These are phyloP conservation scores for Prolemur simus DNA, from an alignment of 2,113 vertebrate species.

Conservation along the genomic window DNA sequence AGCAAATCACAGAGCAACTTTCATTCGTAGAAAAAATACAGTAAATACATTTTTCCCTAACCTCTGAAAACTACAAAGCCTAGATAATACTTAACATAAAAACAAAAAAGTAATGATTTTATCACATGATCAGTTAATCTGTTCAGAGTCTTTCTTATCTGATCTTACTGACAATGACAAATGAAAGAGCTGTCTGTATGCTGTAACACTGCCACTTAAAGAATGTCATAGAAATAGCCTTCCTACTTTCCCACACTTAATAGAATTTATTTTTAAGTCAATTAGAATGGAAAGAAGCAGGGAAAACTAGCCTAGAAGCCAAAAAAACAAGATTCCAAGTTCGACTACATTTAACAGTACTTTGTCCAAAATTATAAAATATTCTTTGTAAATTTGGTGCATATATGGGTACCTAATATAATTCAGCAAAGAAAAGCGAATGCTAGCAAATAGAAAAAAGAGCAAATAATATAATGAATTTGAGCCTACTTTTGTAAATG, in stretches of 20 bases:
- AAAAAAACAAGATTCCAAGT: background rate
- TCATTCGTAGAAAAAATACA: slow-evolving; percentile 49
- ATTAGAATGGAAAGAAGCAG: background rate
- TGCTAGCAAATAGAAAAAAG: background rate
- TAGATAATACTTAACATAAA: slow-evolving; percentile 21
- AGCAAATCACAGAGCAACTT: background rate
- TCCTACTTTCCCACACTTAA: background rate
- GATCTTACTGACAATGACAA: slow-evolving; percentile 53
- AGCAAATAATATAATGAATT: background rate
- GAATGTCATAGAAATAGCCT: background rate
- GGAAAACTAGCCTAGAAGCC: background rate
- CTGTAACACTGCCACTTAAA: slow-evolving; percentile 5
- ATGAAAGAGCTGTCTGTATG: slow-evolving; percentile 1
- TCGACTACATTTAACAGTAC: background rate
- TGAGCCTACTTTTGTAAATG: background rate
- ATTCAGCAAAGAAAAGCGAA: background rate
- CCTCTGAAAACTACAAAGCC: slow-evolving; percentile 51
- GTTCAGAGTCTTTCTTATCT: slow-evolving; percentile 64
- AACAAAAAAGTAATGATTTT: slow-evolving; percentile 57
- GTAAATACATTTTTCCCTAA: slow-evolving; percentile 16
- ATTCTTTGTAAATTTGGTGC: slow-evolving; percentile 32
- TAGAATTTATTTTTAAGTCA: background rate
- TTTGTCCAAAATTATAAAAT: slow-evolving; percentile 29
- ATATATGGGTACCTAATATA: background rate
- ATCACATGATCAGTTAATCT: slow-evolving; percentile 39